Conservation (phyloP, 1,140 invertebrate species). For the Piezodorus guildinii region DNA sequence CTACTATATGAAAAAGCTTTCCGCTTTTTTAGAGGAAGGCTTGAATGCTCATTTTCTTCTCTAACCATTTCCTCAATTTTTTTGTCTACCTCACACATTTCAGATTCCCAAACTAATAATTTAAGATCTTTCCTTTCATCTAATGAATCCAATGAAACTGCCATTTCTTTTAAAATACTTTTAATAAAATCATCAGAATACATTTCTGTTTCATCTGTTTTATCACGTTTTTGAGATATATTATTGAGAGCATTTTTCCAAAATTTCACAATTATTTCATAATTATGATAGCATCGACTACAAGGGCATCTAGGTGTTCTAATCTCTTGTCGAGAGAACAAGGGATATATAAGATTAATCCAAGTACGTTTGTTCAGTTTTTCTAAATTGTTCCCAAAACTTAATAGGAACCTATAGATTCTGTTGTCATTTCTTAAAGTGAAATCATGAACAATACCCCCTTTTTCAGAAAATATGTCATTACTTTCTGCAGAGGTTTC, state of each 20-base stretch:
- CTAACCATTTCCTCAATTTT: slow-evolving; percentile 2
- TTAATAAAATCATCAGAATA: background rate
- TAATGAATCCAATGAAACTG: no score
- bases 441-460: slow-evolving; percentile 14
- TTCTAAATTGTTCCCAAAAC: background rate
- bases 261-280: background rate
- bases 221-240: background rate
- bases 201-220: background rate
- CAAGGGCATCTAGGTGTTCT: slow-evolving; percentile 4
- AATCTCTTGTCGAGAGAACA: background rate
- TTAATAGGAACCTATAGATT: slow-evolving; percentile 9
- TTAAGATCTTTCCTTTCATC: background rate
- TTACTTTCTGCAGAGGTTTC: no score
- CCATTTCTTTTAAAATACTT: no score
- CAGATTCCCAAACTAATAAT: background rate
- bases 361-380: background rate
- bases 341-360: background rate
- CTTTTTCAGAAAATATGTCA: no score
- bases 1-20: slow-evolving; percentile 9
- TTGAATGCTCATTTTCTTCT: background rate
- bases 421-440: slow-evolving; percentile 13
- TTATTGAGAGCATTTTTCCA: background rate
- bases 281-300: slow-evolving; percentile 11
- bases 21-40: slow-evolving; percentile 21
- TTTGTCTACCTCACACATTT: background rate